These are phyloP conservation scores for Myotis vivesi DNA, from an alignment of 2,797 vertebrate genomes.

Conservation along the genomic window DNA sequence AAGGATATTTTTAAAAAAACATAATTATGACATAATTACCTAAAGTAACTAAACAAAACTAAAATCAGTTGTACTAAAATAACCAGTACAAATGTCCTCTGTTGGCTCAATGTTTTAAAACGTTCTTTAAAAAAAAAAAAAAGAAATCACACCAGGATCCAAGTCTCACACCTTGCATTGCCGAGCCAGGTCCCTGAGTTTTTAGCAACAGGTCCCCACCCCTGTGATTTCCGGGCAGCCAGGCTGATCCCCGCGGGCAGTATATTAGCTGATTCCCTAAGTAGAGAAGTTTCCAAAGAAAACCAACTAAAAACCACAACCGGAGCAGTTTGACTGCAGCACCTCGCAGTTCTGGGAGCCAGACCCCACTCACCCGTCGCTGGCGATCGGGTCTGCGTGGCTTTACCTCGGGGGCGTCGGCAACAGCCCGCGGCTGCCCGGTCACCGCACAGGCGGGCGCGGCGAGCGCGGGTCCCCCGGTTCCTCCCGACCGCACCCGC, in stretches of 20 bases:
- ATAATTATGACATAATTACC: not conserved
- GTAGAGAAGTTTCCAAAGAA: not conserved
- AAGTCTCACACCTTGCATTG: not conserved
- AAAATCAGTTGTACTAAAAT: not conserved
- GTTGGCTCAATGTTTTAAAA: not conserved
- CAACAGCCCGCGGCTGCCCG: not conserved
- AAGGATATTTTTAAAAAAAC: not conserved
- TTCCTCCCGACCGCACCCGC: not conserved
- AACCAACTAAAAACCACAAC: not conserved
- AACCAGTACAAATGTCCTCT: not conserved
- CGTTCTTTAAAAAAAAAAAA: no score
- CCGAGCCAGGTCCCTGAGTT: not conserved
- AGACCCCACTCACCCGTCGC: not conserved
- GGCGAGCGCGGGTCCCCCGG: not conserved
- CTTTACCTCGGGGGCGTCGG: not conserved
- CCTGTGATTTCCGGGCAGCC: not conserved
- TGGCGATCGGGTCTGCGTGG: not conserved
- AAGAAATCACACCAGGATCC: not conserved
- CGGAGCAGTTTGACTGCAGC: not conserved
- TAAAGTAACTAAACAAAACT: slow-evolving; percentile 6
- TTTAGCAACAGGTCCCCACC: not conserved
- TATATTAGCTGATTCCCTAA: not conserved
- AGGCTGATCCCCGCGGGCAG: not conserved
- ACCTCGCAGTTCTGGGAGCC: not conserved
- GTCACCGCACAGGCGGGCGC: not conserved